Evolutionary conservation across 2,113 vertebrate genomes (phyloP), one percentile per base, ranked within the genome.

Genomic region (Pogonocichla stellata): DNA sequence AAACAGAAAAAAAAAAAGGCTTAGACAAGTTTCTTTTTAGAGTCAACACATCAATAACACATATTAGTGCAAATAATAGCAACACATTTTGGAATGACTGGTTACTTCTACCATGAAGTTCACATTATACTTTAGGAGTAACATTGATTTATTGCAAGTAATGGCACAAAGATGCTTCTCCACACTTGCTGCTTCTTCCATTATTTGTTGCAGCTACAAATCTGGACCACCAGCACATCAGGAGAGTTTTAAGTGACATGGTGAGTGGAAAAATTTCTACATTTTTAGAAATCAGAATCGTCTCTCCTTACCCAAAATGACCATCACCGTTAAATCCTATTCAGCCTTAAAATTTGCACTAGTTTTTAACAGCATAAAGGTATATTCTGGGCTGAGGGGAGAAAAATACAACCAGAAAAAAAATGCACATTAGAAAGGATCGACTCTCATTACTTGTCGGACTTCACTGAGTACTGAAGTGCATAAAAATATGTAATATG

Each of bases 1-100:
- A 42, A 95, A 93, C 60, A 91, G 29, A 29, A 85, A 80, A 40
- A 38, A 38, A 86, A 64, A 85, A 80, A 71, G 48, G 5, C 19
- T 84, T 57, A 60, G 91, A 85, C 92, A 88, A 58, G 28, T 71
- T 84, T 75, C 31, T 78, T 94, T 87, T 81, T 75, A 70, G 73
- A 96, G 64, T 61, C 75, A 86, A 93, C 70, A 79, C 80, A 93
- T 80, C 65, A 36, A 20, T 73, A 94, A 95, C 90, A 95, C 34
- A 28, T 75, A 93, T 56, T 94, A 95, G 86, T 90, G 92, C 88
- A 95, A 96, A 71, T 77, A 90, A 70, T 14, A 95, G 87, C 71
- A 95, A 89, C 54, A 82, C 72, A 82, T 86, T 94, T 90, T 90
- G 91, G 93, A 96, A 93, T 71, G 72, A 92, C 28, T 86, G 47